These are phyloP conservation scores for Ceryle rudis DNA, from an alignment of 2,797 vertebrate genomes.

Conservation along the genomic window DNA sequence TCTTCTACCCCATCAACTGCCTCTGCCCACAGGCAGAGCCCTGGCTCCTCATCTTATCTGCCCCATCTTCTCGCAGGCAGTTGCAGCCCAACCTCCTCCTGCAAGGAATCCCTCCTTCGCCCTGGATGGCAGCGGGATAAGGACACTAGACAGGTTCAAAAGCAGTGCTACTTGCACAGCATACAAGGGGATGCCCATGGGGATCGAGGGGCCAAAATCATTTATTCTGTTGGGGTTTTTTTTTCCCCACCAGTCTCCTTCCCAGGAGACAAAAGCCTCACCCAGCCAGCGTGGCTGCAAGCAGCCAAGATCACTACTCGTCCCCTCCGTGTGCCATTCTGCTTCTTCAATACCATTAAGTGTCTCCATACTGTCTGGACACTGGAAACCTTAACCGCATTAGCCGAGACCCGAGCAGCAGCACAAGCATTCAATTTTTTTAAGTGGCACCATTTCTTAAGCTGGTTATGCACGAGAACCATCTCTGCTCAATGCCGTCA, in stretches of 20 bases:
- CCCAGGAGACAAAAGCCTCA: not conserved
- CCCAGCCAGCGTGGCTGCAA: not conserved
- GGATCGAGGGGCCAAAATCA: not conserved
- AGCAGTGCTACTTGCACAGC: not conserved
- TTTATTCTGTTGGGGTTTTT: not conserved
- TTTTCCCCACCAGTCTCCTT: not conserved
- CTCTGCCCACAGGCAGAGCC: not conserved
- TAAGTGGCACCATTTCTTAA: constrained; percentile 42
- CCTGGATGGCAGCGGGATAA: fast-evolving
- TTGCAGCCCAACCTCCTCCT: not conserved
- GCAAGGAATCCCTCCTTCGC: not conserved
- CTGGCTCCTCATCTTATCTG: not conserved
- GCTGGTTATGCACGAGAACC: not conserved
- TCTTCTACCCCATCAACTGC: not conserved
- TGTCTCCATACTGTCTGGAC: constrained; percentile 72
- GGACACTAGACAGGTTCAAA: not conserved
- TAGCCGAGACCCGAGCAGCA: constrained; percentile 42
- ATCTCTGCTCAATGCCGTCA: not conserved
- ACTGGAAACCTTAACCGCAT: constrained; percentile 57
- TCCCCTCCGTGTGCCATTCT: not conserved
- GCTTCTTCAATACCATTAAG: constrained; percentile 70
- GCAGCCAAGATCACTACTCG: not conserved
- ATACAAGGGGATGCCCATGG: fast-evolving
- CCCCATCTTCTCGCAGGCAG: not conserved
- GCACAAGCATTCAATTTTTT: constrained; percentile 49